Evolutionary conservation across 2,888 invertebrate species (phyloP), one percentile per base, ranked within the genome.

Genomic region (Adelphocoris suturalis): DNA sequence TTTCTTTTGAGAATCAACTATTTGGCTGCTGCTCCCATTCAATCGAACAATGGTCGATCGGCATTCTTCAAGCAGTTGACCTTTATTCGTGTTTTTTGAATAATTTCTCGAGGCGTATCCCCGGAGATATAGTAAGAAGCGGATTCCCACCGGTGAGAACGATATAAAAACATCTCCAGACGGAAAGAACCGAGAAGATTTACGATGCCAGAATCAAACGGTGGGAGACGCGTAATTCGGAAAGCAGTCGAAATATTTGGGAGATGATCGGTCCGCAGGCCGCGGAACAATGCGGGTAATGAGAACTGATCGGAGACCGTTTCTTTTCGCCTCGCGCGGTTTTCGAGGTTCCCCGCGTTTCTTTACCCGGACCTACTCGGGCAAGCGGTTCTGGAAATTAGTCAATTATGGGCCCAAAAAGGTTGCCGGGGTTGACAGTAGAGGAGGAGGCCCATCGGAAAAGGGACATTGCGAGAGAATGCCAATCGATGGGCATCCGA

Each of bases 1-100:
- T 16, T 16, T 52, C 2, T 16, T 11, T 52, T 52, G 16, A 2
- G 52, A 16, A 52, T 52, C 16, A 16, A 61, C 61, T 19, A 57
- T 57, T 57, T n/a, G 61, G 19, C 61, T 19, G 61, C 61, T 9
- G 19, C n/a, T n/a, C n/a, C 61, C 61, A 19, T n/a, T n/a, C 61
- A 57, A 84, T 84, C 84, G 84, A 78, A 87, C 87, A 87, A 87
- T 76, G 76, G 87, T 55, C 86, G 87, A 87, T 87, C 48, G 78
- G 52, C 23, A 87, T 87, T 87, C 87, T 48, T 48, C 76, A 12
- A 27, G 76, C 87, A 14, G 87, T 76, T 87, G 87, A 87, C 87
- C 87, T 87, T 87, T 87, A 57, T 76, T 87, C 76, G 87, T n/a
- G 16, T 13, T 87, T 87, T 87, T 87, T 19, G 55, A 78, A 76